Evolutionary conservation across 1,140 invertebrate species (phyloP).

Genomic region (Oreohelix idahoensis): DNA sequence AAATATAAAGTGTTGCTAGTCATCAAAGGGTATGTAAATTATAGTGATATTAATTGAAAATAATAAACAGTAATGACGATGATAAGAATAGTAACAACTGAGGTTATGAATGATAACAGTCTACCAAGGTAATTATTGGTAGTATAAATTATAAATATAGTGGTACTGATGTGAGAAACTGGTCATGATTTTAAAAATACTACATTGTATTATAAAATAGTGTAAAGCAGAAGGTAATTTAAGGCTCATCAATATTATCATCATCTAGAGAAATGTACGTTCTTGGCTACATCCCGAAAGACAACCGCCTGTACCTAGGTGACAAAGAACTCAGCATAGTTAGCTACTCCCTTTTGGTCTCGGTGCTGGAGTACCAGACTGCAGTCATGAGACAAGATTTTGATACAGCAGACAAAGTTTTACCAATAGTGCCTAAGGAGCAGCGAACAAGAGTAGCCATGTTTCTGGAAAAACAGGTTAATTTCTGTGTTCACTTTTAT

Average conservation of each 20-base stretch:
- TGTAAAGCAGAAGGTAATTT: too few species aligned
- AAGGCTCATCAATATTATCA: neutral
- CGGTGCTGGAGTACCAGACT: conserved; percentile 98
- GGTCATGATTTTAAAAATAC: too few species aligned
- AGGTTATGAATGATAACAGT: too few species aligned
- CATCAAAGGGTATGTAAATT: too few species aligned
- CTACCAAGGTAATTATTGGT: too few species aligned
- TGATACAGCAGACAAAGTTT: conserved; percentile 93
- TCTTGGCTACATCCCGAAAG: conserved; percentile 96
- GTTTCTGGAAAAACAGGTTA: conserved; percentile 96
- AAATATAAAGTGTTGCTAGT: too few species aligned
- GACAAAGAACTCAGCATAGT: conserved; percentile 98
- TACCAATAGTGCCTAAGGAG: conserved; percentile 95
- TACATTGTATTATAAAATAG: too few species aligned
- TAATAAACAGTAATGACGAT: too few species aligned
- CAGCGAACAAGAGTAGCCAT: conserved; percentile 97
- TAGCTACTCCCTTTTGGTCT: conserved; percentile 87
- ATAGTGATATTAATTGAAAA: too few species aligned
- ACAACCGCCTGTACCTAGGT: conserved; percentile 95
- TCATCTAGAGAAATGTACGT: conserved; percentile 83
- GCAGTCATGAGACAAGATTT: conserved; percentile 99
- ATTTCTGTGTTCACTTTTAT: neutral
- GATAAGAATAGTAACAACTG: too few species aligned
- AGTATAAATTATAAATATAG: too few species aligned
- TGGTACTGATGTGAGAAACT: too few species aligned